Base-by-base conservation (phyloP, 2,113 vertebrate genomes). In the Arvicanthis niloticus region DNA sequence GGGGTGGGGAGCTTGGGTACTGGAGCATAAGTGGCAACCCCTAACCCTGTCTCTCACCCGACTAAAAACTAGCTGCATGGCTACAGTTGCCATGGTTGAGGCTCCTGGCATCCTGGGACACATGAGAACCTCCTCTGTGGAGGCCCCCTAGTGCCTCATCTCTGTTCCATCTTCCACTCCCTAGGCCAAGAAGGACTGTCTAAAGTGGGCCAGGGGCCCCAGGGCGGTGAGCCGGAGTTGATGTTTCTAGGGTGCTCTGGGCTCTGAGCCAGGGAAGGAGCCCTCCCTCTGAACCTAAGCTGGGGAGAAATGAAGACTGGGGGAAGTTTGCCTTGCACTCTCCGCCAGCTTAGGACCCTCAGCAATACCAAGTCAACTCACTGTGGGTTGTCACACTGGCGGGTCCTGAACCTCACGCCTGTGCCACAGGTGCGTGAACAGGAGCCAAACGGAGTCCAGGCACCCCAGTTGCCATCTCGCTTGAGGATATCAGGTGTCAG, bases 401-500 rank as follows among this genome's bases (percentile, higher is more conserved):
- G 99, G 1, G 99, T 99, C 97, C 99, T 98, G 94, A 99, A 99
- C 97, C 99, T 99, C 82, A 99, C 98, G 24, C 99, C 99, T 0
- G 99, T 99, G 67, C 99, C 99, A 4, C 99, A 99, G 42, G 99
- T 99, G 81, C 98, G 99, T 1, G 99, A 99, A 42, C 99, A 99
- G 73, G 99, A 99, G 73, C 99, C 99, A 81, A 99, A 99, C 75
- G 99, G 99, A 89, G 99, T 99, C 99, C 99, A 99, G 12, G 98
- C 95, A 0, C 99, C 99, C 99, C 99, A 99, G 98, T 99, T 99
- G n/a, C 99, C 99, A 9, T 99, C 99, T 96, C 99, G 99, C 96
- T 99, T 99, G 97, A 99, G 99, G 98, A 99, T 99, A 98, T 99
- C 99, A 26, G 99, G 99, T 2, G 99, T 99, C 75, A 99, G 98